Evolutionary conservation across 2,113 vertebrate species (phyloP).

Genomic region (Scopus umbretta): DNA sequence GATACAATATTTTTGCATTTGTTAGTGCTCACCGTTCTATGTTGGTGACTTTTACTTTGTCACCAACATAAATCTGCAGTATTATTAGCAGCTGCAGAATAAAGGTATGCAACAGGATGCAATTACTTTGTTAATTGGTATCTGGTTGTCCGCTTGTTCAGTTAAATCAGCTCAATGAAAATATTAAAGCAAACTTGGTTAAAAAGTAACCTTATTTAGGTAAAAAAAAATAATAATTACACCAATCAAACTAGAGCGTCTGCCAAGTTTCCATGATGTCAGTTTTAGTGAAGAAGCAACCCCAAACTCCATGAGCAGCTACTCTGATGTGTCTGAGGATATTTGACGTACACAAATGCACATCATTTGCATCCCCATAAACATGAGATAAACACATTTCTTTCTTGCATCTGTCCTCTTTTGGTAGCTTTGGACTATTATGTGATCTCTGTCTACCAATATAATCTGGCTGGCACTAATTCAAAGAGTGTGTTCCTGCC

Average conservation of each 20-base stretch:
- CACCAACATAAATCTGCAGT: neutral
- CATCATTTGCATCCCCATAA: neutral
- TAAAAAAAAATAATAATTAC: neutral
- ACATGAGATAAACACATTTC: neutral
- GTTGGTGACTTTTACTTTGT: neutral
- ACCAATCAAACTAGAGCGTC: neutral
- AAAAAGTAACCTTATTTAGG: neutral
- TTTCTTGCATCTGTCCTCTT: conserved; percentile 1
- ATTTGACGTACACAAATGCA: neutral
- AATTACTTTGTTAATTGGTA: neutral
- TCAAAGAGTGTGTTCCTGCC: neutral
- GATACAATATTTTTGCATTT: neutral
- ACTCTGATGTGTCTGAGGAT: neutral
- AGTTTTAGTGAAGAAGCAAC: neutral
- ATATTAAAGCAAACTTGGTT: neutral
- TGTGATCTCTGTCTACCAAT: neutral
- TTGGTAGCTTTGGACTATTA: conserved; percentile 4
- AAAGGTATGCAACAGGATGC: neutral
- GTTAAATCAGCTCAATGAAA: neutral
- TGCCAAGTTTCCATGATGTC: neutral
- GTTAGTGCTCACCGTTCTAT: neutral
- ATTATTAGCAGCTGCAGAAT: neutral
- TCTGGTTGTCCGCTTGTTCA: neutral
- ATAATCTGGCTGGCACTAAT: neutral
- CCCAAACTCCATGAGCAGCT: neutral